Evolutionary conservation across 2,888 invertebrate genomes (phyloP).

Genomic region (Himalopsyche tibetana): DNA sequence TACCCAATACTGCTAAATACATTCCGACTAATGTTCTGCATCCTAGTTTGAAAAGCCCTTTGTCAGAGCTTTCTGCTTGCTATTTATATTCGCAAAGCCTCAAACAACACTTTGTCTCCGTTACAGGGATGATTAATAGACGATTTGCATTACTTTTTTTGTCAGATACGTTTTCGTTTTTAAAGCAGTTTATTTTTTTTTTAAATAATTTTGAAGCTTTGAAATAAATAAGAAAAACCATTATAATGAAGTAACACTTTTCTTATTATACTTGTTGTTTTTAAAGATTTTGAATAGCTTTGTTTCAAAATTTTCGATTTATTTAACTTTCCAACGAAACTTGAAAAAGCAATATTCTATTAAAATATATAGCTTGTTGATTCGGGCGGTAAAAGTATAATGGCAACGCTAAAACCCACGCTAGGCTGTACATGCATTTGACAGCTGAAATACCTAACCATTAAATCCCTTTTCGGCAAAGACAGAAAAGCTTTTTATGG

Average conservation of each 20-base stretch:
- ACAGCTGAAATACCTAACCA: constrained; percentile 18
- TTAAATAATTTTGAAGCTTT: too few species aligned
- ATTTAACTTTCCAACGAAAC: too few species aligned
- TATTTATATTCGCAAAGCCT: constrained; percentile 25
- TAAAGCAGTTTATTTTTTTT: too few species aligned
- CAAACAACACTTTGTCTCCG: constrained; percentile 42
- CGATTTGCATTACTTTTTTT: constrained; percentile 14
- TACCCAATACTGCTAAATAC: too few species aligned
- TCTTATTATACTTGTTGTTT: too few species aligned
- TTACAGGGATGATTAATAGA: constrained; percentile 38
- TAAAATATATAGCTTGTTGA: not conserved
- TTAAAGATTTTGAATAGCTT: too few species aligned
- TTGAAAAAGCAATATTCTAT: too few species aligned
- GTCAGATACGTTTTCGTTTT: not conserved
- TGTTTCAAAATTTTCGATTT: too few species aligned
- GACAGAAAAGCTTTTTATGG: not conserved
- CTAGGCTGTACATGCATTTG: constrained; percentile 28
- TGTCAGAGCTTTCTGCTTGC: constrained; percentile 18
- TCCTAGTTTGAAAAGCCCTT: constrained; percentile 33
- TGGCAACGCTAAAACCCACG: not conserved
- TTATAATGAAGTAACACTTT: too few species aligned
- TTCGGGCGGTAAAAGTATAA: constrained; percentile 5
- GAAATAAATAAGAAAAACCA: too few species aligned
- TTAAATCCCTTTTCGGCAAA: not conserved
- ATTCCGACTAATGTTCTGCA: not conserved